Percentiles rank a stretch among this genome's conserved stretches.
phyloP scores from a whole-genome alignment of 2,113 vertebrate genomes.

The Larimichthys polyactis region DNA sequence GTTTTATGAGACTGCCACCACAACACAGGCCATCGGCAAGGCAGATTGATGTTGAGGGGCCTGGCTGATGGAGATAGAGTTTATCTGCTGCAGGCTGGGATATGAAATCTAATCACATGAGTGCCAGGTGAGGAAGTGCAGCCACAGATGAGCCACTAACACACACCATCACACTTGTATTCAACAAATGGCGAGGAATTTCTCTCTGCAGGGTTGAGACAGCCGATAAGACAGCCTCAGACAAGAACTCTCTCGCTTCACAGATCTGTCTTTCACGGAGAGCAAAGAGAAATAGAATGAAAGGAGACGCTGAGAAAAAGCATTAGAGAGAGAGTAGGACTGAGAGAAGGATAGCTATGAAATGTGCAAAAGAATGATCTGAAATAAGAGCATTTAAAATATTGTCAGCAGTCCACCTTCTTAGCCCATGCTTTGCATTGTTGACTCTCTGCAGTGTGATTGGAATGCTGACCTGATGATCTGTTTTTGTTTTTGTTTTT shows the following conservation, averaged over 20 bases:
- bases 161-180: constrained; percentile 78
- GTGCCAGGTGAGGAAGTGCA: constrained; percentile 82
- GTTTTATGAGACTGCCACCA: constrained; percentile 58
- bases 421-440: constrained; percentile 37
- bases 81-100: constrained; percentile 79
- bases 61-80: constrained; percentile 83
- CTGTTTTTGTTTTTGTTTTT: constrained; percentile 14
- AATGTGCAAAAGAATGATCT: constrained; percentile 60
- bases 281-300: constrained; percentile 56
- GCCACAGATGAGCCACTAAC: constrained; percentile 76
- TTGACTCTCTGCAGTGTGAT: constrained; percentile 44
- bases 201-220: constrained; percentile 70
- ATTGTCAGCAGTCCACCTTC: constrained; percentile 45
- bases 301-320: constrained; percentile 27
- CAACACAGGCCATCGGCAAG: constrained; percentile 68
- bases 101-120: constrained; percentile 82
- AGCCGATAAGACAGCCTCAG: constrained; percentile 76
- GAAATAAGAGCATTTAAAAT: constrained; percentile 72
- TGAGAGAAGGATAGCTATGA: constrained; percentile 48
- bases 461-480: constrained; percentile 40
- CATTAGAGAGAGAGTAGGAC: constrained; percentile 22
- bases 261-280: constrained; percentile 67
- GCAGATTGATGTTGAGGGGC: constrained; percentile 77
- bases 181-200: constrained; percentile 79
- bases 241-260: constrained; percentile 73